phyloP scores from a whole-genome alignment of 2,113 vertebrate species.

The Zosterops hypoxanthus region DNA sequence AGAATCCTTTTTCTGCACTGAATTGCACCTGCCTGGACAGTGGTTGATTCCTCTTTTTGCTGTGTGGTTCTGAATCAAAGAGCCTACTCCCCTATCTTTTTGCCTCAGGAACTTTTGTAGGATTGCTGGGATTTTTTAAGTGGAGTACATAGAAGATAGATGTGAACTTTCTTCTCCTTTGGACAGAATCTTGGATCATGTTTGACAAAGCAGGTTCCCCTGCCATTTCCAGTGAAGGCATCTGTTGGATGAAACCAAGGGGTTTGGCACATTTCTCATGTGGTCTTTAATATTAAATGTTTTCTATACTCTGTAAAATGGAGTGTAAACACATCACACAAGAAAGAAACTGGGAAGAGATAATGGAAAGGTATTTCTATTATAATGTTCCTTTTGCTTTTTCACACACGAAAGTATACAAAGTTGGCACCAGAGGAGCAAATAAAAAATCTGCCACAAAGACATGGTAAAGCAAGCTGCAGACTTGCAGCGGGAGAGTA shows the following conservation, averaged over 20 bases:
- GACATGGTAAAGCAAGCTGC: accelerated
- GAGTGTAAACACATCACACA: neutral
- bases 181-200: neutral
- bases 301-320: neutral
- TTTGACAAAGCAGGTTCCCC: neutral
- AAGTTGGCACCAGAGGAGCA: neutral
- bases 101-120: neutral
- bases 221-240: neutral
- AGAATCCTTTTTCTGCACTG: neutral
- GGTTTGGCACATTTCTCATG: neutral
- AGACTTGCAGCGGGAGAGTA: neutral
- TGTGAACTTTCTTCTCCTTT: neutral
- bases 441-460: neutral
- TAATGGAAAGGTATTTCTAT: neutral
- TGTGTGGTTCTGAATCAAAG: neutral
- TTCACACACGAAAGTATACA: neutral
- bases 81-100: neutral
- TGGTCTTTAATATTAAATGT: neutral
- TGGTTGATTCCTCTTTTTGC: neutral
- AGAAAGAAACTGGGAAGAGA: neutral
- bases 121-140: neutral
- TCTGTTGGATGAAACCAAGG: neutral
- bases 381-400: neutral
- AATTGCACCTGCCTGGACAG: accelerated
- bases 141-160: neutral